A percentile compares a stretch with the other conserved stretches of the same genome.
Evolutionary conservation across 2,888 invertebrate genomes (phyloP).

Genomic region (Anaspis maculata): DNA sequence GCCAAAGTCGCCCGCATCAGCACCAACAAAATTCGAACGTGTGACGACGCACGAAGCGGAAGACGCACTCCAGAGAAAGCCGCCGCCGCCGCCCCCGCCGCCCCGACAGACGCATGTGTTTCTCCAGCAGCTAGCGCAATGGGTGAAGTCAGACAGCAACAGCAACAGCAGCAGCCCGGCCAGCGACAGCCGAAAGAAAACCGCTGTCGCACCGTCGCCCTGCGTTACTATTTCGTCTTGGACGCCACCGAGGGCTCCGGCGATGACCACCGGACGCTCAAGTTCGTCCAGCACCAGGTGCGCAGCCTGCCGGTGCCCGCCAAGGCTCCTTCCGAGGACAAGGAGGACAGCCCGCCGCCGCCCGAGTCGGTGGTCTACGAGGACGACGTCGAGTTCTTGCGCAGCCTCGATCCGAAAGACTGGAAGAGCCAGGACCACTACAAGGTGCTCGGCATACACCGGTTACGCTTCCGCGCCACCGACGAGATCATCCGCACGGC

Average conservation of each 20-base stretch:
- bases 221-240: conserved; percentile 37
- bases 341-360: conserved; percentile 31
- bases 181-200: too few species aligned
- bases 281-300: conserved; percentile 35
- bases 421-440: conserved; percentile 99
- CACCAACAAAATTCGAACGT: too few species aligned
- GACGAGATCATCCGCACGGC: conserved; percentile 92
- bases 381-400: conserved; percentile 73
- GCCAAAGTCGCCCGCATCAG: too few species aligned
- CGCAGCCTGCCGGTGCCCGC: conserved; percentile 32
- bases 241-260: conserved; percentile 31
- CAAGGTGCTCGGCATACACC: conserved; percentile 83
- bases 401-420: conserved; percentile 87
- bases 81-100: too few species aligned
- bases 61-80: too few species aligned
- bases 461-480: conserved; percentile 73
- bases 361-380: conserved; percentile 46
- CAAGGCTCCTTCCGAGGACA: conserved; percentile 8
- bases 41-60: too few species aligned
- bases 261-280: conserved; percentile 26
- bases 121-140: too few species aligned
- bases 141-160: conserved; percentile 34
- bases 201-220: conserved; percentile 26
- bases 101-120: too few species aligned
- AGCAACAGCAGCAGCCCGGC: too few species aligned